Evolutionary conservation across 1,140 invertebrate species (phyloP).

Genomic region (Tetramorium parvispinum): DNA sequence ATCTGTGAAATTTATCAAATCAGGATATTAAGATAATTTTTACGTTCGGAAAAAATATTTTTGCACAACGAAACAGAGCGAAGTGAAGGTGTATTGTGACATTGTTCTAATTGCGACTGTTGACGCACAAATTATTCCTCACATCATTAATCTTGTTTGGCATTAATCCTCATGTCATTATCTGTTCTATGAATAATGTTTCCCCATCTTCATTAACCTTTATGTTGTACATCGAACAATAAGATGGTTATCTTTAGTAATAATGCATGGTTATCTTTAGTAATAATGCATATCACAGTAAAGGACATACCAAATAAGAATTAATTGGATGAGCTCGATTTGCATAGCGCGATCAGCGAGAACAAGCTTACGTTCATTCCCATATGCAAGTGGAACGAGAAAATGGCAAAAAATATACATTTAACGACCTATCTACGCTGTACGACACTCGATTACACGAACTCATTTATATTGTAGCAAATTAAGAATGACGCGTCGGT

Average conservation of each 20-base stretch:
- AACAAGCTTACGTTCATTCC: constrained; percentile 8
- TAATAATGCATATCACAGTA: constrained; percentile 22
- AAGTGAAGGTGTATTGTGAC: neutral
- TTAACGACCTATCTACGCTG: constrained; percentile 32
- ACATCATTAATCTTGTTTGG: constrained; percentile 15
- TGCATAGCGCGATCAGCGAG: constrained; percentile 24
- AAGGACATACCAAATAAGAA: constrained; percentile 38
- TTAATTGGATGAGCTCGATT: constrained; percentile 42
- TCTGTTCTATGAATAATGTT: constrained; percentile 4
- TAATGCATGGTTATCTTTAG: constrained; percentile 31
- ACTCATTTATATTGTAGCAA: constrained; percentile 22
- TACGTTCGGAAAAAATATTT: neutral
- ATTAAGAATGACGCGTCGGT: constrained; percentile 10
- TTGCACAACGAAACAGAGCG: neutral
- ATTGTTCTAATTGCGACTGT: neutral
- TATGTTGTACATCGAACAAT: neutral
- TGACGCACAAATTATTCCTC: neutral
- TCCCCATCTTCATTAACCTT: constrained; percentile 12
- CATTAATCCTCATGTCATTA: constrained; percentile 15
- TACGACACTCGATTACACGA: neutral
- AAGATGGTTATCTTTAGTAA: constrained; percentile 17
- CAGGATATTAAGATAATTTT: neutral
- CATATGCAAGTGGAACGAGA: neutral
- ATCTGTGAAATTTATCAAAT: neutral
- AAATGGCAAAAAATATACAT: constrained; percentile 7